These are phyloP conservation scores for Tenebrosternarchus preto DNA, from an alignment of 2,113 vertebrate genomes.

Conservation along the genomic window DNA sequence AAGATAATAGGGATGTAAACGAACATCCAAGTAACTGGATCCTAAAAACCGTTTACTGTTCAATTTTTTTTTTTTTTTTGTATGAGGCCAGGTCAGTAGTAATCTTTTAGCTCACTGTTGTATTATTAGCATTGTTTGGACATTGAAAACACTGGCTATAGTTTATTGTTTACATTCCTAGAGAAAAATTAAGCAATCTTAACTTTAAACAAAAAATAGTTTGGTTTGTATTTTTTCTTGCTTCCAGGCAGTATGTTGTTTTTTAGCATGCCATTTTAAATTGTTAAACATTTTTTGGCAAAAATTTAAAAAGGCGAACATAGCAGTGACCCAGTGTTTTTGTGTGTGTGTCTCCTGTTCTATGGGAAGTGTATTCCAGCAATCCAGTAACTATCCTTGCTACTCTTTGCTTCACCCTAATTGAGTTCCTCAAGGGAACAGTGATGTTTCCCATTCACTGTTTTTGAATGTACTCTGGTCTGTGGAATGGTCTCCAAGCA, in stretches of 20 bases:
- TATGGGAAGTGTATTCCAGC: conserved; percentile 22
- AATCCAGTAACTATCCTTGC: conserved; percentile 28
- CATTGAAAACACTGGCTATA: no score
- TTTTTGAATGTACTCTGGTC: conserved; percentile 64
- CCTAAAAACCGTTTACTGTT: background rate
- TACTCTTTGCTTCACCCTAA: conserved; percentile 28
- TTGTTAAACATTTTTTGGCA: background rate
- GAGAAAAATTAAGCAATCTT: no score
- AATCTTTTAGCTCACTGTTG: no score
- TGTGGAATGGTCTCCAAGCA: conserved; percentile 56
- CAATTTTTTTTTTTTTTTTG: no score
- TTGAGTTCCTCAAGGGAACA: conserved; percentile 35
- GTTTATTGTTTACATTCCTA: no score
- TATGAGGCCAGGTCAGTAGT: no score
- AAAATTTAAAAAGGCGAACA: conserved; percentile 1
- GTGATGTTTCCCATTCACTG: conserved; percentile 42
- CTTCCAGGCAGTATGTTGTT: conserved; percentile 14
- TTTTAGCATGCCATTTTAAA: conserved; percentile 25
- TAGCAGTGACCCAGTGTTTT: conserved; percentile 13
- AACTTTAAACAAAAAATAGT: no score
- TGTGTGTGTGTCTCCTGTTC: conserved; percentile 11
- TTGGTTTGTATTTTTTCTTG: background rate
- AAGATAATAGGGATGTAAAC: conserved; percentile 1
- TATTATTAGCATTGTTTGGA: no score
- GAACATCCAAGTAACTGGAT: conserved; percentile 3